Conservation (phyloP, 1,140 invertebrate species). For the Drosophila bipectinata region DNA sequence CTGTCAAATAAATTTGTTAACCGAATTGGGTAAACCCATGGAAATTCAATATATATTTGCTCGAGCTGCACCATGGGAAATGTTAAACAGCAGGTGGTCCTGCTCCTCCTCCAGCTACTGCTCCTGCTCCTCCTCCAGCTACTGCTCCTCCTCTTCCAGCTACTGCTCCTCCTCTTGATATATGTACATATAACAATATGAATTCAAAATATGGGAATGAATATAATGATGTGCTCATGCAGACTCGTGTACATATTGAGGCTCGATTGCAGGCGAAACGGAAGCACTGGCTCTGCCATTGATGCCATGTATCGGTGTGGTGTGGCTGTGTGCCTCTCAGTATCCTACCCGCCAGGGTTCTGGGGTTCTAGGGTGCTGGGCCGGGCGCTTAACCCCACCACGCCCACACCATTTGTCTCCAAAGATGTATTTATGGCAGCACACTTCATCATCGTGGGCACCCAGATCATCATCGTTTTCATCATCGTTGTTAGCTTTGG, state of each 20-base stretch:
- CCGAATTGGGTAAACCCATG: not conserved
- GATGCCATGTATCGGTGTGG: not conserved
- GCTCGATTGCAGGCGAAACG: constrained; percentile 33
- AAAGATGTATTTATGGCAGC: constrained; percentile 63
- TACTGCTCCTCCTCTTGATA: not conserved
- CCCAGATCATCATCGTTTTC: constrained; percentile 23
- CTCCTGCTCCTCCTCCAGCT: not conserved
- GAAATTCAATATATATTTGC: constrained; percentile 1
- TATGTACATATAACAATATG: constrained; percentile 42
- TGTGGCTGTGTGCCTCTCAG: too few relatives aligned
- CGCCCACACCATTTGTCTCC: constrained; percentile 51
- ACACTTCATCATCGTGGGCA: constrained; percentile 54
- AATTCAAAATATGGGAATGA: constrained; percentile 45
- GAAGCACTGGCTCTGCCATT: constrained; percentile 12
- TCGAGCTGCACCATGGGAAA: not conserved
- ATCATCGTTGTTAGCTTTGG: constrained; percentile 46
- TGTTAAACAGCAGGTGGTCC: constrained; percentile 33
- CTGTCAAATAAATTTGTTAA: constrained; percentile 1
- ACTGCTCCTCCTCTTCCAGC: not conserved
- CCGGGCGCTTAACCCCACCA: not conserved
- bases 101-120: not conserved
- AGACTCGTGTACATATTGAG: constrained; percentile 13
- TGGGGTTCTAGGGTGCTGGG: not conserved
- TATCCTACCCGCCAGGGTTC: not conserved
- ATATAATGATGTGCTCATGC: constrained; percentile 38